A percentile compares a stretch with the other conserved stretches of the same genome.
phyloP scores from a whole-genome alignment of 1,140 invertebrate species.

The Aphaenogaster rudis region DNA sequence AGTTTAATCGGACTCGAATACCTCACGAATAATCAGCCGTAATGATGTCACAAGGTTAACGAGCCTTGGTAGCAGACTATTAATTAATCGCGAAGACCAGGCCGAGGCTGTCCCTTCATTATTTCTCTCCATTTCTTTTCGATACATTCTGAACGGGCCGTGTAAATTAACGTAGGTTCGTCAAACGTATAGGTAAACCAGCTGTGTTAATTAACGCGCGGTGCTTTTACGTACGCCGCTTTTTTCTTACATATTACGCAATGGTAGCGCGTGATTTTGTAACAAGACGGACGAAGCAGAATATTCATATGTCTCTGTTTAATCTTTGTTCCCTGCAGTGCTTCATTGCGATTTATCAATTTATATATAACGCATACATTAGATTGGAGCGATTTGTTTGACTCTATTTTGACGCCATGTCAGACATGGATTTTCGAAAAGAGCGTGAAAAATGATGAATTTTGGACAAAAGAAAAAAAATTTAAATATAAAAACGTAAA shows the following conservation, averaged over 20 bases:
- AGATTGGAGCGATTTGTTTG: no score
- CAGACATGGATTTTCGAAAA: no score
- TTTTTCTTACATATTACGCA: conserved; percentile 22
- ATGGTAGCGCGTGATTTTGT: conserved; percentile 1
- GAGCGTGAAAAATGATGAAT: no score
- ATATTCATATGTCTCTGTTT: neutral
- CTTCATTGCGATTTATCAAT: neutral
- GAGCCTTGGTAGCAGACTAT: neutral
- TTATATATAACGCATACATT: neutral
- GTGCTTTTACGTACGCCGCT: neutral
- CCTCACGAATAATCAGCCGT: conserved; percentile 27
- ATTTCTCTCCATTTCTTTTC: conserved; percentile 6
- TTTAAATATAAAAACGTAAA: no score
- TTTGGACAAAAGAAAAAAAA: neutral
- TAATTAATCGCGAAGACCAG: conserved; percentile 11
- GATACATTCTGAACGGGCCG: neutral
- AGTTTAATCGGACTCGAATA: neutral
- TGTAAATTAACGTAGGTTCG: conserved; percentile 9
- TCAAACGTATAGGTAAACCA: conserved; percentile 25
- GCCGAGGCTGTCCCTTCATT: neutral
- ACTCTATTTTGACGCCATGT: no score
- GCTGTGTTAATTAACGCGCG: conserved; percentile 27
- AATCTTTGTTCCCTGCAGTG: neutral
- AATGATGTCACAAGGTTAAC: conserved; percentile 37
- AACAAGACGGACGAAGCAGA: neutral